Percentiles rank a stretch among this genome's conserved stretches.
These are phyloP conservation scores for Gulo gulo DNA, from an alignment of 2,113 vertebrate species.

Conservation along the genomic window DNA sequence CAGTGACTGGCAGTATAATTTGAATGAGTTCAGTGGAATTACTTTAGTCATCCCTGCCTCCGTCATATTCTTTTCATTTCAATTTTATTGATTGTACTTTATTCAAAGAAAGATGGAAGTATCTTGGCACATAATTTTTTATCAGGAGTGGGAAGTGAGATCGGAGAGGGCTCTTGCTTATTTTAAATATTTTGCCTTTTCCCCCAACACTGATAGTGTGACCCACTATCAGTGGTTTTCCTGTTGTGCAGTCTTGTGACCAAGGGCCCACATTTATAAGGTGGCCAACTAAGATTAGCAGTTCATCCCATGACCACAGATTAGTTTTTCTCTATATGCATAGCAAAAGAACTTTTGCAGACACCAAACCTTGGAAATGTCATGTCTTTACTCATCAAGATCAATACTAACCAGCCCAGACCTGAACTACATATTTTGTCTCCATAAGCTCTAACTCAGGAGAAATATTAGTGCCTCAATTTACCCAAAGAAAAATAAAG, in stretches of 20 bases:
- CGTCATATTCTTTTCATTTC: not conserved
- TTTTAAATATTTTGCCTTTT: not conserved
- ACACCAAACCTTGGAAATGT: not conserved
- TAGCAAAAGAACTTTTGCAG: not conserved
- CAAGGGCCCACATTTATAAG: not conserved
- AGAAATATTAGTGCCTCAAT: not conserved
- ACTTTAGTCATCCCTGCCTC: not conserved
- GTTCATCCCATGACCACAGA: not conserved
- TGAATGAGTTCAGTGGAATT: not conserved
- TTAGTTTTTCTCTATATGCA: not conserved
- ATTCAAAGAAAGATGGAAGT: not conserved
- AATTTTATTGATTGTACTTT: not conserved
- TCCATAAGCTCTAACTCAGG: not conserved
- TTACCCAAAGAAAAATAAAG: not conserved
- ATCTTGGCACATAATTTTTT: not conserved
- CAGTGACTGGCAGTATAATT: not conserved
- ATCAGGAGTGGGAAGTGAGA: too few relatives aligned
- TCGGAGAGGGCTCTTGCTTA: not conserved
- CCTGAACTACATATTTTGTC: not conserved
- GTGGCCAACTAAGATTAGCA: not conserved
- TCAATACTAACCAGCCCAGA: not conserved
- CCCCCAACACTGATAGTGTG: not conserved
- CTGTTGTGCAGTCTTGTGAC: not conserved
- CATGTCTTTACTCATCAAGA: not conserved
- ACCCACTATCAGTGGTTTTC: not conserved